These are phyloP conservation scores for Sus scrofa DNA, from an alignment of 2,113 vertebrate genomes.

Conservation along the genomic window DNA sequence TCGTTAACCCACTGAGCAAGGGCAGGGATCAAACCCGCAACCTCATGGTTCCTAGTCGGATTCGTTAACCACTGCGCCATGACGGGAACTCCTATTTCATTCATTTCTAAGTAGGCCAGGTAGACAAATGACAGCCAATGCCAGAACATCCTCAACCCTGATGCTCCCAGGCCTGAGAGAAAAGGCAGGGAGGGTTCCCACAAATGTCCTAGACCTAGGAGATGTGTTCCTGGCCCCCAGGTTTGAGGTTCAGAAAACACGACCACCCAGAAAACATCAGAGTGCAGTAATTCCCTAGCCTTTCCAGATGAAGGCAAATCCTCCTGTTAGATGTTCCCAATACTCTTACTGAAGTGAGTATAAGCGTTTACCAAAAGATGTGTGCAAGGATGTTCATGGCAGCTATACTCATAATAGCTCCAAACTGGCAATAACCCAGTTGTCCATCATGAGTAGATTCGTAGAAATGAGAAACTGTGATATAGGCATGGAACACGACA, in stretches of 20 bases:
- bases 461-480: not conserved
- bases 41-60: no score
- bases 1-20: no score
- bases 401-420: not conserved
- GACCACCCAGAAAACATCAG: not conserved
- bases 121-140: not conserved
- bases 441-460: not conserved
- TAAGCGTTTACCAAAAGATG: not conserved
- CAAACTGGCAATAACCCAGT: not conserved
- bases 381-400: not conserved
- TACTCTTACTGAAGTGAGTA: not conserved
- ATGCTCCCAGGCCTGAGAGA: not conserved
- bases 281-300: not conserved
- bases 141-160: not conserved
- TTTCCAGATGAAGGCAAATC: not conserved
- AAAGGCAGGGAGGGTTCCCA: not conserved
- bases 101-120: no score
- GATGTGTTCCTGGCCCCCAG: not conserved
- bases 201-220: not conserved
- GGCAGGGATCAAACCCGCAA: no score
- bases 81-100: no score
- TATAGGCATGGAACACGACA: not conserved
- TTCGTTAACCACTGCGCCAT: no score
- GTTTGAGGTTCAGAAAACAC: not conserved
- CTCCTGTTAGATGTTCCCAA: not conserved